Base-by-base conservation (phyloP, 2,888 invertebrate genomes). In the Listrodromus nycthemerus region DNA sequence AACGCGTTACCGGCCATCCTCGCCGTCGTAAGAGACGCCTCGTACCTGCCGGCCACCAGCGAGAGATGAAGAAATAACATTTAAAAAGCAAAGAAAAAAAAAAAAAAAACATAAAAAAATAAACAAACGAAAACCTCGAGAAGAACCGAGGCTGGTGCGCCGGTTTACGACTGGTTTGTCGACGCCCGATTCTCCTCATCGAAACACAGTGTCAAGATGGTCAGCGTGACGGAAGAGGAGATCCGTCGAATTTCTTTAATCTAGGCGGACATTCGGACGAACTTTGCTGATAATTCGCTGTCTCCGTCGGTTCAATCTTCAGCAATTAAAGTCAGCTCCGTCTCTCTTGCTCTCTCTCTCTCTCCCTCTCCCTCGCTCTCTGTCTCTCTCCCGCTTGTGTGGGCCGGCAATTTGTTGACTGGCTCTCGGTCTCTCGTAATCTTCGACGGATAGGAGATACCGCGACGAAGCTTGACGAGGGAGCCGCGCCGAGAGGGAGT, bases 21-120 rank as follows among this genome's bases (percentile, higher is more conserved):
- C 50, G 67, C 50, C 48, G 45, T 69, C 67, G 27, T 52, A 30
- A 21, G 19, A 33, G 24, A 37, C 33, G 65, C 48, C 50, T 45
- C 27, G 41, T 74, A 52, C 82, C 67, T 78, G 73, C 66, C 45
- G 37, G 41, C 21, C 55, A 50, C n/a, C 63, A 67, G 48, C 55
- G 67, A 70, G 48, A 83, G 79, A 83, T 71, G 75, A 83, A 83
- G 79, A 83, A 83, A 79, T 79, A 82, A 79, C 27, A 65, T 45
- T 45, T 45, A 3, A 45, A 45, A 45, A 45, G 16, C 4, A 1
- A 24, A 10, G 16, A 0, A 82, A 21, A 65, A 24, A 55, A 55
- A 5, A 55, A 55, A 0, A 7, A 52, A 55, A 0, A 7, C 19
- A 55, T 6, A 10, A 52, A 52, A 21, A 21, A 55, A 13, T 10